Evolutionary conservation across 2,797 vertebrate species (phyloP), one percentile per base, ranked within the genome.

Genomic region (Artibeus jamaicensis): DNA sequence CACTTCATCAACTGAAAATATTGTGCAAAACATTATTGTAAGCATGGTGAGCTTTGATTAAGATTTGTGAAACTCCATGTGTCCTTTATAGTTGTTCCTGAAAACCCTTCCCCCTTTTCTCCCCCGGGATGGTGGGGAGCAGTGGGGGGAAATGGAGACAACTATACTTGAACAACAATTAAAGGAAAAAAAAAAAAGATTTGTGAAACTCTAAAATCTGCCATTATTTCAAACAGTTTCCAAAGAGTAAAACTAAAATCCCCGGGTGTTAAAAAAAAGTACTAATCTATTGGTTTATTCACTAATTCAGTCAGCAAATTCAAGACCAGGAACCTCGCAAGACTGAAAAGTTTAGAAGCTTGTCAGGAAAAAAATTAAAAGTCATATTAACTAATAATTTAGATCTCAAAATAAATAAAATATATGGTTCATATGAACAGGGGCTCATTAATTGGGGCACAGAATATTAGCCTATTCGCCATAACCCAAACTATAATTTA

Each of bases 41-140:
- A n/a, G 87, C n/a, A 26, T 85, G 93, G 95, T 94, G 57, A 44
- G 86, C 57, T 95, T 4, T 55, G 18, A 65, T 62, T 89, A 91
- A 93, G 42, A 84, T 91, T 48, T 86, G 57, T 84, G 8, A 86
- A 94, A 89, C 32, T 77, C n/a, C 57, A 59, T 26, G 57, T 59
- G 57, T 59, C 24, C 57, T 59, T 59, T 29, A 59, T 26, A 59
- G 57, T 59, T 29, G 24, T 59, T 59, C 57, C 57, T 26, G 57
- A 59, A 59, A 59, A 59, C 24, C 57, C 24, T 59, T 26, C 10
- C 24, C 57, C 57, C 24, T 59, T 29, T 26, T 5, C 24, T 9
- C 57, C 57, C 10, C 10, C 12, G 24, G 57, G 24, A 59, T 29
- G 57, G 57, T 59, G 24, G 24, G 24, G 57, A 59, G 57, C 55